Conservation (phyloP, 2,797 vertebrate species). For the Salmo trutta region DNA sequence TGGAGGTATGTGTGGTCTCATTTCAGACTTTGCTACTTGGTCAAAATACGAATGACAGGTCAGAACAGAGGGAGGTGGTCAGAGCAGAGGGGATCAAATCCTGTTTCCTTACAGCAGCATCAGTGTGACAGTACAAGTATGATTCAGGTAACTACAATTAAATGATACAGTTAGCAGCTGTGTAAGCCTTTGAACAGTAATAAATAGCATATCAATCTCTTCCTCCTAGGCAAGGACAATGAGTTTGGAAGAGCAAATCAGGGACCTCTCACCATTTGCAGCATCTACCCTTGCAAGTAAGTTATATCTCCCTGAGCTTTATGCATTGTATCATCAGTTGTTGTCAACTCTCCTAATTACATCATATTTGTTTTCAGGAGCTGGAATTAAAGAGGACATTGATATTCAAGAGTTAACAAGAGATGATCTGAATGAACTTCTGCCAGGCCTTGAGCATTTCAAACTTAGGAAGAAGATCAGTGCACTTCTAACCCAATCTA, state of each 20-base stretch:
- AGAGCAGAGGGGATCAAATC: too few species aligned
- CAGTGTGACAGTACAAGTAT: too few species aligned
- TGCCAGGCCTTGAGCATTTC: background rate
- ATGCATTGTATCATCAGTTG: background rate
- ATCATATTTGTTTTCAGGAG: constrained; percentile 13
- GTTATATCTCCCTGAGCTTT: background rate
- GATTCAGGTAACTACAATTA: too few species aligned
- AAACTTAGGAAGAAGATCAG: constrained; percentile 15
- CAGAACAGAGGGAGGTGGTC: too few species aligned
- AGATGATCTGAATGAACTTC: constrained; percentile 31
- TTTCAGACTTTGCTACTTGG: too few species aligned
- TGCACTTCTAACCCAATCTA: constrained; percentile 22
- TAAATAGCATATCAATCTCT: background rate
- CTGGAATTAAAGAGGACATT: rapidly evolving
- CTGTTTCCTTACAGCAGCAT: too few species aligned
- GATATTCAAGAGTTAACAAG: constrained; percentile 37
- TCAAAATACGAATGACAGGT: too few species aligned
- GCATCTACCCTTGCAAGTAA: background rate
- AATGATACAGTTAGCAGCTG: too few species aligned
- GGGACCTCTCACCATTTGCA: background rate
- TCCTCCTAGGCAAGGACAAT: background rate
- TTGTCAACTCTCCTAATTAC: background rate
- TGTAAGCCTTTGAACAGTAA: background rate
- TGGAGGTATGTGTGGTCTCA: too few species aligned
- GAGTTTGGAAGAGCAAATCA: background rate